Conservation (phyloP, 2,888 invertebrate genomes). For the Drosophila bunnanda region DNA sequence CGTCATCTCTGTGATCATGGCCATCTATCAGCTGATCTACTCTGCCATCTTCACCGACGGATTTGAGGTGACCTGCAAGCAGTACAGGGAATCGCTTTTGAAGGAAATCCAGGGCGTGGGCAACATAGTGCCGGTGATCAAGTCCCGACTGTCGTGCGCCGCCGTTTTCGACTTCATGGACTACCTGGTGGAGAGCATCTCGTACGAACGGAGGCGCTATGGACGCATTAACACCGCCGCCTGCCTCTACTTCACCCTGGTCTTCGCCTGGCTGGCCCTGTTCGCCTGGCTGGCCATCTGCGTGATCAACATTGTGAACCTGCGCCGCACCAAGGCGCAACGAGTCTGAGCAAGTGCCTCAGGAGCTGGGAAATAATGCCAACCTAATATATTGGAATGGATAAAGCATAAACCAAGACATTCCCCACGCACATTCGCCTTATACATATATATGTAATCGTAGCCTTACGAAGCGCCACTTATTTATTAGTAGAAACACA, state of each 20-base stretch:
- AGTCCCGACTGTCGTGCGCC: slow-evolving; percentile 88
- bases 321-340: slow-evolving; percentile 81
- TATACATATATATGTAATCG: slow-evolving; percentile 40
- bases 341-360: slow-evolving; percentile 69
- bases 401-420: slow-evolving; percentile 2
- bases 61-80: slow-evolving; percentile 90
- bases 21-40: slow-evolving; percentile 88
- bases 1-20: slow-evolving; percentile 87
- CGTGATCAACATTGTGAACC: slow-evolving; percentile 86
- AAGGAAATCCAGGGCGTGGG: slow-evolving; percentile 85
- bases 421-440: slow-evolving; percentile 47
- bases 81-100: slow-evolving; percentile 89
- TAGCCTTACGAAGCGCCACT: slow-evolving; percentile 38
- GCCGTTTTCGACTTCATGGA: slow-evolving; percentile 94
- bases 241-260: slow-evolving; percentile 88
- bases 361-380: neutral
- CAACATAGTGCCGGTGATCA: slow-evolving; percentile 84
- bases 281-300: slow-evolving; percentile 86
- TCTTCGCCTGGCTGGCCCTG: slow-evolving; percentile 88
- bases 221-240: slow-evolving; percentile 90
- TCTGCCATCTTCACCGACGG: slow-evolving; percentile 90
- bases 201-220: slow-evolving; percentile 87
- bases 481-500: slow-evolving; percentile 60
- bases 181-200: slow-evolving; percentile 89
- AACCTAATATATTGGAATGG: slow-evolving; percentile 13